Percentiles rank a stretch among this genome's conserved stretches.
Evolutionary conservation across 1,140 invertebrate genomes (phyloP).

Genomic region (Bombus sylvicola): DNA sequence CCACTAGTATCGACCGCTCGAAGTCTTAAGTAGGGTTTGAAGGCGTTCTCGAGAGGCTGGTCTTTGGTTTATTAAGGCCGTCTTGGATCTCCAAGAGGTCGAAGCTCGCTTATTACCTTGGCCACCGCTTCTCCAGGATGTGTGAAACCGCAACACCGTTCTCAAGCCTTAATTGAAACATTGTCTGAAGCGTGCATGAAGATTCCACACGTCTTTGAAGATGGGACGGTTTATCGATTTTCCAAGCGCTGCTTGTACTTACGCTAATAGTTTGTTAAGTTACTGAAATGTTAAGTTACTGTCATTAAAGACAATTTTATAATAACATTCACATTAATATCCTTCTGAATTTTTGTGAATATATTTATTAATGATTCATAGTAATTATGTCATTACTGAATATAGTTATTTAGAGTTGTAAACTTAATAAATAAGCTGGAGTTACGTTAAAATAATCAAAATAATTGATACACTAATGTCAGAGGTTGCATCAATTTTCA

Average conservation of each 20-base stretch:
- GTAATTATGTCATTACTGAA: too few relatives aligned
- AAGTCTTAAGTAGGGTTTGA: constrained; percentile 35
- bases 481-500: not conserved
- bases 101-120: constrained; percentile 54
- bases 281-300: too few relatives aligned
- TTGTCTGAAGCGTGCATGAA: constrained; percentile 50
- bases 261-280: not conserved
- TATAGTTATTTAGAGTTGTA: too few relatives aligned
- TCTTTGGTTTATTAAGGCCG: constrained; percentile 57
- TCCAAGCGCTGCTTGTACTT: not conserved
- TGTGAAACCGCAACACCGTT: constrained; percentile 32
- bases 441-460: not conserved
- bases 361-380: too few relatives aligned
- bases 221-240: not conserved
- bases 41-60: constrained; percentile 36
- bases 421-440: too few relatives aligned
- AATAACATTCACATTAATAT: too few relatives aligned
- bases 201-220: constrained; percentile 16
- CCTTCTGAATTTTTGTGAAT: too few relatives aligned
- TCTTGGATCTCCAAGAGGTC: constrained; percentile 36
- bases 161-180: constrained; percentile 54
- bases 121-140: constrained; percentile 27
- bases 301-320: too few relatives aligned
- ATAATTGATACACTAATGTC: too few relatives aligned
- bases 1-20: constrained; percentile 37